Evolutionary conservation across 2,113 vertebrate species (phyloP).

Genomic region (Tretioscincus oriximinensis): DNA sequence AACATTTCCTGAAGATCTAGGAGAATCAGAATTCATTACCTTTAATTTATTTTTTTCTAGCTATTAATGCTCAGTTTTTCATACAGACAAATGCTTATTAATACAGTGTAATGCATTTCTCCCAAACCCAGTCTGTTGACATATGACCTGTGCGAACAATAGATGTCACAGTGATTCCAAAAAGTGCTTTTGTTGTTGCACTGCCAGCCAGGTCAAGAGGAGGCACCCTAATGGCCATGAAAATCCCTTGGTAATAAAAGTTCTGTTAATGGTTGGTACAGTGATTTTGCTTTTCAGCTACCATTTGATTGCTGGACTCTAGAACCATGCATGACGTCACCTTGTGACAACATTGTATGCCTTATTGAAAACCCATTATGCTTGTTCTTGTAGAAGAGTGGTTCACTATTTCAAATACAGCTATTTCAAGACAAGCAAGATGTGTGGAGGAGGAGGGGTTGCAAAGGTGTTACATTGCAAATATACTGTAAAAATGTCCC

Average conservation of each 20-base stretch:
- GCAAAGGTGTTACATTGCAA: slow-evolving; percentile 36
- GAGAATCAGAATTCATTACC: too few species aligned
- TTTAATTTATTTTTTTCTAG: too few species aligned
- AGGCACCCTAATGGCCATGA: not conserved
- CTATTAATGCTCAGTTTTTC: too few species aligned
- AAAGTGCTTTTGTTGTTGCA: not conserved
- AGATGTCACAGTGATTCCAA: not conserved
- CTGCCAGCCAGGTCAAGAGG: not conserved
- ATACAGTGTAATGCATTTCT: too few species aligned
- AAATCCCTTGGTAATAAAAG: not conserved
- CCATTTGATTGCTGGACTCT: not conserved
- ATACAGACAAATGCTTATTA: too few species aligned
- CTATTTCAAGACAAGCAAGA: slow-evolving; percentile 13
- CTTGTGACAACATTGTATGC: not conserved
- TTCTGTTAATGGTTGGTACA: not conserved
- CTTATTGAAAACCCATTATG: not conserved
- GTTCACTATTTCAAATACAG: not conserved
- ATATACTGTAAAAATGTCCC: slow-evolving; percentile 44
- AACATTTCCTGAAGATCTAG: too few species aligned
- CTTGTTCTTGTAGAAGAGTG: not conserved
- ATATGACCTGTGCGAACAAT: not conserved
- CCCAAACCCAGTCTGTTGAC: not conserved
- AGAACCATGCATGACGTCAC: not conserved
- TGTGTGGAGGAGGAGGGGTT: slow-evolving; percentile 35
- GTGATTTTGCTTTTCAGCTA: not conserved